Conservation (phyloP, 2,113 vertebrate genomes). For the Leucopsar rothschildi region DNA sequence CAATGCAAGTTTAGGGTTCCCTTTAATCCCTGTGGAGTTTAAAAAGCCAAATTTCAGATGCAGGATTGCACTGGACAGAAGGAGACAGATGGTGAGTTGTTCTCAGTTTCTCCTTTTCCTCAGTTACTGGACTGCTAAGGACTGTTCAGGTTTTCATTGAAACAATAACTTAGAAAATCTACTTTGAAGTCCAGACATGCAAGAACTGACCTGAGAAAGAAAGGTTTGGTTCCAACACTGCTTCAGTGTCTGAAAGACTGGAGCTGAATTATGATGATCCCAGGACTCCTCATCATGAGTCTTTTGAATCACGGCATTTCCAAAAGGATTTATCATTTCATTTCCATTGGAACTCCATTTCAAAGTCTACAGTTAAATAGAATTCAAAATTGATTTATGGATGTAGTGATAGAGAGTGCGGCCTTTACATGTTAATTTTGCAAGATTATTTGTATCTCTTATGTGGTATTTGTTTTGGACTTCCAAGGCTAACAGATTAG, state of each 20-base stretch:
- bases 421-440: not conserved
- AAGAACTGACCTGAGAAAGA: not conserved
- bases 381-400: not conserved
- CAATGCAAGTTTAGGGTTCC: rapidly evolving
- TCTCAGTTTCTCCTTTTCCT: not conserved
- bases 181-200: not conserved
- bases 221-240: not conserved
- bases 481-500: not conserved
- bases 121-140: not conserved
- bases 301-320: not conserved
- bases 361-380: not conserved
- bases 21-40: not conserved
- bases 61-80: not conserved
- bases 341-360: not conserved
- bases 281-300: not conserved
- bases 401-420: not conserved
- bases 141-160: not conserved
- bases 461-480: not conserved
- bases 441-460: not conserved
- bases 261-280: not conserved
- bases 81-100: not conserved
- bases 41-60: not conserved
- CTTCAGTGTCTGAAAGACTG: not conserved
- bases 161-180: not conserved
- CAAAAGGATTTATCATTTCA: not conserved